A percentile compares a stretch with the other conserved stretches of the same genome.
Evolutionary conservation across 2,888 invertebrate species (phyloP).

Genomic region (Himalopsyche kuldschensis): DNA sequence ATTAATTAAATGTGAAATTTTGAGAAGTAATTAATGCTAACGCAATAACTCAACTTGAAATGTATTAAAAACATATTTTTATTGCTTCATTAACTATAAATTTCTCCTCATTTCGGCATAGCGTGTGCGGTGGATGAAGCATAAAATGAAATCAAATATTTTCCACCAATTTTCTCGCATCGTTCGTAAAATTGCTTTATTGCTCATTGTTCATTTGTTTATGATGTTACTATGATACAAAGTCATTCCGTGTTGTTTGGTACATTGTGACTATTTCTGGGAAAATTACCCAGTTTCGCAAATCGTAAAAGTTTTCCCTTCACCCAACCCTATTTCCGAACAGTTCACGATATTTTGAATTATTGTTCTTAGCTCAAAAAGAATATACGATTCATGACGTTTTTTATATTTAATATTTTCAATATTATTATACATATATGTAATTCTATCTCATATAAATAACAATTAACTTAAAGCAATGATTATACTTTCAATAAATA

Average conservation of each 20-base stretch:
- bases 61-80: not conserved
- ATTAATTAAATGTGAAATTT: too few species aligned
- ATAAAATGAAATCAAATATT: not conserved
- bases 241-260: not conserved
- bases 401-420: too few species aligned
- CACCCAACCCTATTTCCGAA: not conserved
- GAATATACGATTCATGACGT: not conserved
- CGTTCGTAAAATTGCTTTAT: conserved; percentile 17
- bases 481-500: too few species aligned
- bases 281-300: not conserved
- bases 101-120: not conserved
- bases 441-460: too few species aligned
- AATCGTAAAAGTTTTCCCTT: not conserved
- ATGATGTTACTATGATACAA: not conserved
- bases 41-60: not conserved
- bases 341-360: not conserved
- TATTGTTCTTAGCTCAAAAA: not conserved
- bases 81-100: not conserved
- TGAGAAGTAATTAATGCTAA: too few species aligned
- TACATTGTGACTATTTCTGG: not conserved
- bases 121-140: not conserved
- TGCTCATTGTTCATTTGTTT: conserved; percentile 19
- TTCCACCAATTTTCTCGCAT: conserved; percentile 1
- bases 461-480: too few species aligned
- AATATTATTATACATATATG: too few species aligned